These are phyloP conservation scores for Odocoileus virginianus DNA, from an alignment of 2,113 vertebrate genomes.

Conservation along the genomic window DNA sequence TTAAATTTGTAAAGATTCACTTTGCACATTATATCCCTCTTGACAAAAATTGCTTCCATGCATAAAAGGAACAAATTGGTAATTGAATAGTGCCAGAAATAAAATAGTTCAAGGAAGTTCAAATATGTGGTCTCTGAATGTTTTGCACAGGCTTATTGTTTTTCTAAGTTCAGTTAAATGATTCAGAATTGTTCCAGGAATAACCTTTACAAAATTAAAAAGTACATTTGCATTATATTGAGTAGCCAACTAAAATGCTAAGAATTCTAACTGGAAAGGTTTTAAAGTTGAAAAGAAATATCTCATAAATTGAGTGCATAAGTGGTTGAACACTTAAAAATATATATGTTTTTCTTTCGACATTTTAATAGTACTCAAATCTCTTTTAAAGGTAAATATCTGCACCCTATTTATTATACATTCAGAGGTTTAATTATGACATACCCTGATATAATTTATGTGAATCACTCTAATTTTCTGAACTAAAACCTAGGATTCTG, in stretches of 20 bases:
- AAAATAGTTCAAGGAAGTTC: conserved; percentile 25
- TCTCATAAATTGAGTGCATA: not conserved
- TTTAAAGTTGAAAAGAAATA: not conserved
- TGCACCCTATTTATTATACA: not conserved
- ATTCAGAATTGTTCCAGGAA: not conserved
- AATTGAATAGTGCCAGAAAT: not conserved
- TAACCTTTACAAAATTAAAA: conserved; percentile 32
- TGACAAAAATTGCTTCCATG: not conserved
- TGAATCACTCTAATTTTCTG: not conserved
- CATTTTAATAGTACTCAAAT: not conserved
- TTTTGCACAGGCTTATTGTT: not conserved
- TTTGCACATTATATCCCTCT: not conserved
- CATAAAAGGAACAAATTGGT: not conserved
- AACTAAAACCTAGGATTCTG: not conserved
- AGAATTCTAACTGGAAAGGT: not conserved
- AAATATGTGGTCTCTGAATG: not conserved
- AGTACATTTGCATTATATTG: not conserved
- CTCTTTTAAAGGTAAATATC: not conserved
- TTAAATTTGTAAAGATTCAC: conserved; percentile 29
- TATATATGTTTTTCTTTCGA: not conserved
- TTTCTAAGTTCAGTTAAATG: conserved; percentile 4
- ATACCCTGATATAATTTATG: not conserved
- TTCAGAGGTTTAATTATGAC: not conserved
- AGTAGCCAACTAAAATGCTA: not conserved
- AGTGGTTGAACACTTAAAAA: not conserved